Conservation (phyloP, 2,113 vertebrate genomes). For the Labrus mixtus region DNA sequence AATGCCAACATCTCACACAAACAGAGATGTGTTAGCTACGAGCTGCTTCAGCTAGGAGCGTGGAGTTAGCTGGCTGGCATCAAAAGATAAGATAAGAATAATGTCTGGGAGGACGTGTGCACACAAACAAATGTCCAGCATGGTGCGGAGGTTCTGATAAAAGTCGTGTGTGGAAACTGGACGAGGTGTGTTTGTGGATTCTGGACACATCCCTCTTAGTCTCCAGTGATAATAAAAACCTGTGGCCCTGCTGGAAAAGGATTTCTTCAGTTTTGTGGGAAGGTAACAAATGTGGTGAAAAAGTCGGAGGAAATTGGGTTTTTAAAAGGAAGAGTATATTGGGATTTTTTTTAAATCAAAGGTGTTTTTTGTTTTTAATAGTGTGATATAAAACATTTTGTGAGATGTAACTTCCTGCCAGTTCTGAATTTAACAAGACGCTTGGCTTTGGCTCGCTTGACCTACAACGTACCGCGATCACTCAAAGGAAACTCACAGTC, state of each 20-base stretch:
- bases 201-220: no score
- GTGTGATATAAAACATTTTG: constrained; percentile 61
- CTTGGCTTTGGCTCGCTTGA: constrained; percentile 40
- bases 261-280: constrained; percentile 57
- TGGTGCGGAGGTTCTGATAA: constrained; percentile 48
- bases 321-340: constrained; percentile 41
- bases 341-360: constrained; percentile 60
- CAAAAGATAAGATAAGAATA: constrained; percentile 72
- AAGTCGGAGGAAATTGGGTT: constrained; percentile 54
- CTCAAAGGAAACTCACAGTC: constrained; percentile 49
- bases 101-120: constrained; percentile 5
- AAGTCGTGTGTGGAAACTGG: constrained; percentile 45
- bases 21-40: constrained; percentile 40
- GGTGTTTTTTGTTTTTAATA: constrained; percentile 69
- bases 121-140: constrained; percentile 33
- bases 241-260: constrained; percentile 54
- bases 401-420: constrained; percentile 60
- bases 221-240: constrained; percentile 58
- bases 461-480: constrained; percentile 20
- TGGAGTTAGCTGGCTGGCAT: constrained; percentile 63
- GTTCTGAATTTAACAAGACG: constrained; percentile 62
- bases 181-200: no score
- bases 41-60: constrained; percentile 42
- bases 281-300: constrained; percentile 70
- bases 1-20: constrained; percentile 68